These are phyloP conservation scores for Phoenicopterus ruber DNA, from an alignment of 2,113 vertebrate species.

Conservation along the genomic window DNA sequence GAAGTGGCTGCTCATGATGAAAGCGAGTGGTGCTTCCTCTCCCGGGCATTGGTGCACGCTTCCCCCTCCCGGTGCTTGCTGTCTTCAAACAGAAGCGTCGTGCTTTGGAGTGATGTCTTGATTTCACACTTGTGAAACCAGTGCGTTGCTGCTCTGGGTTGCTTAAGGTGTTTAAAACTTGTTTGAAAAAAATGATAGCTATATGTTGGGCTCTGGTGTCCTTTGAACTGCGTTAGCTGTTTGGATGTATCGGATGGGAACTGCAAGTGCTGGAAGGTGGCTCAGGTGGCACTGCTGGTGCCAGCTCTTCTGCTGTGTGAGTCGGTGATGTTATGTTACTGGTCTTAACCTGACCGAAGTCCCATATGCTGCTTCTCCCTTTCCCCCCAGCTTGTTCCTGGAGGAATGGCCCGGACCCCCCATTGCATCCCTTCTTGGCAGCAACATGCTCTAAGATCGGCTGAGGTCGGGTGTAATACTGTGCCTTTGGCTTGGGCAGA, in stretches of 20 bases:
- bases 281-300: neutral
- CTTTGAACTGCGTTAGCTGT: neutral
- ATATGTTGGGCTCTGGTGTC: neutral
- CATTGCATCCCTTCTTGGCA: neutral
- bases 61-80: neutral
- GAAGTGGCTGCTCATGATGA: fast-evolving
- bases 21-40: neutral
- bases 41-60: fast-evolving
- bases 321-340: neutral
- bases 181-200: neutral
- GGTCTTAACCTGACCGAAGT: neutral
- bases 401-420: neutral
- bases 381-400: neutral
- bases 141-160: neutral
- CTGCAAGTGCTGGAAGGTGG: neutral
- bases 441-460: neutral
- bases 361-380: neutral
- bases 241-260: neutral
- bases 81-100: fast-evolving
- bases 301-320: fast-evolving
- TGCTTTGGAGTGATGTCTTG: neutral
- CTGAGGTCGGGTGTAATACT: neutral
- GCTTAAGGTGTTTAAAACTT: neutral
- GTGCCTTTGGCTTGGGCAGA: neutral
- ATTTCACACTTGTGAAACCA: neutral